These are phyloP conservation scores for Augochlorella aurata DNA, from an alignment of 2,888 invertebrate species.

Conservation along the genomic window DNA sequence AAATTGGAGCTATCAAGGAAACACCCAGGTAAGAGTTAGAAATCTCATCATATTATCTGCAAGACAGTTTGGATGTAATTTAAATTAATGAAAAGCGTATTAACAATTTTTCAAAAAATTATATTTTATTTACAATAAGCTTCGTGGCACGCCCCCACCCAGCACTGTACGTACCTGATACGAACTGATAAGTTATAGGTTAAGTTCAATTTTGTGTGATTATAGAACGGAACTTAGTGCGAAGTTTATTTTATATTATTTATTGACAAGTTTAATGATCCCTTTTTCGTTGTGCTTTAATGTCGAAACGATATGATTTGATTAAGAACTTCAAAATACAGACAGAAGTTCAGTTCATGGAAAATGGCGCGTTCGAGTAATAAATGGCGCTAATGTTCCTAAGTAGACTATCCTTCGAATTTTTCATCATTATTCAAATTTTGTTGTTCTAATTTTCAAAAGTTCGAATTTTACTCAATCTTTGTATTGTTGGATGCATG, in stretches of 20 bases:
- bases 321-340: constrained; percentile 41
- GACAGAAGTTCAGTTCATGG: constrained; percentile 69
- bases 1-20: constrained; percentile 76
- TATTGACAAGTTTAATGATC: not conserved
- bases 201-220: constrained; percentile 69
- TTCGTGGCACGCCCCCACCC: constrained; percentile 72
- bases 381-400: constrained; percentile 81
- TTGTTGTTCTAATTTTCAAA: constrained; percentile 55
- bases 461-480: constrained; percentile 38
- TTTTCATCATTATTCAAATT: constrained; percentile 65
- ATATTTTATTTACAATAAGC: constrained; percentile 45
- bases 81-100: not conserved
- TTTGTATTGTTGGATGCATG: constrained; percentile 20
- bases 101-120: constrained; percentile 12
- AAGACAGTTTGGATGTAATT: constrained; percentile 20
- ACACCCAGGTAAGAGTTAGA: constrained; percentile 63
- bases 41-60: constrained; percentile 17
- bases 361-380: constrained; percentile 81
- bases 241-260: constrained; percentile 22
- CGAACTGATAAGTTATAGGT: constrained; percentile 77
- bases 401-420: constrained; percentile 70
- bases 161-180: constrained; percentile 72
- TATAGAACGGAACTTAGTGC: constrained; percentile 11
- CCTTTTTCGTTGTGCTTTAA: not conserved
- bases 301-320: constrained; percentile 8